phyloP scores from a whole-genome alignment of 2,113 vertebrate genomes.

The Entelurus aequoreus region DNA sequence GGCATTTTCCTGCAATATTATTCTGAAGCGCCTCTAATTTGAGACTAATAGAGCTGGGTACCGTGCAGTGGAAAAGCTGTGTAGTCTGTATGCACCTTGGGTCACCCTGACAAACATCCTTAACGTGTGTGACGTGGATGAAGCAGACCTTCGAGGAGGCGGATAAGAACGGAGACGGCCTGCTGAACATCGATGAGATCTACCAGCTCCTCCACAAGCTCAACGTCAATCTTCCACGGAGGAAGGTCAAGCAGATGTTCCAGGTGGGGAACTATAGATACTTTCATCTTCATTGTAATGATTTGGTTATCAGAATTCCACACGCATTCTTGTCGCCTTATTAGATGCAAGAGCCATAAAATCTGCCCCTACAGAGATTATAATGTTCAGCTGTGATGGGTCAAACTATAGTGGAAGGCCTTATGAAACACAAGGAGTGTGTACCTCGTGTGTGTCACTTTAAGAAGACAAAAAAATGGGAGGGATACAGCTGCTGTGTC shows the following conservation, averaged over 20 bases:
- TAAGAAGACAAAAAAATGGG: no score
- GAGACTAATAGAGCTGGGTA: no score
- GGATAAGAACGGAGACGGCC: slow-evolving; percentile 93
- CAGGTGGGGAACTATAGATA: slow-evolving; percentile 74
- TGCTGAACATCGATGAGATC: slow-evolving; percentile 94
- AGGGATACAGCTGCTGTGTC: no score
- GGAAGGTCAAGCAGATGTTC: slow-evolving; percentile 98
- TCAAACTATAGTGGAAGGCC: no score
- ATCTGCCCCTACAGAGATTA: no score
- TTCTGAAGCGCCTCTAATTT: no score
- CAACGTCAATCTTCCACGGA: slow-evolving; percentile 92
- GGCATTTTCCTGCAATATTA: no score
- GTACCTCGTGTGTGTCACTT: no score
- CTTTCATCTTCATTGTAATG: neutral
- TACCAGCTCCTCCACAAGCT: slow-evolving; percentile 95
- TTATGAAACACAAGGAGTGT: no score
- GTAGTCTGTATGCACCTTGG: neutral
- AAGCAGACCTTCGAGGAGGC: slow-evolving; percentile 97
- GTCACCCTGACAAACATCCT: slow-evolving; percentile 54
- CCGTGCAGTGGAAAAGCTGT: no score
- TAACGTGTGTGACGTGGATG: slow-evolving; percentile 83
- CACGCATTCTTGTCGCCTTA: neutral
- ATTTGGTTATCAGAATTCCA: neutral
- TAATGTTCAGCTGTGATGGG: no score
- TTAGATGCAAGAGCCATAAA: neutral